Base-by-base conservation (phyloP, 2,797 vertebrate genomes). In the Crenichthys baileyi region DNA sequence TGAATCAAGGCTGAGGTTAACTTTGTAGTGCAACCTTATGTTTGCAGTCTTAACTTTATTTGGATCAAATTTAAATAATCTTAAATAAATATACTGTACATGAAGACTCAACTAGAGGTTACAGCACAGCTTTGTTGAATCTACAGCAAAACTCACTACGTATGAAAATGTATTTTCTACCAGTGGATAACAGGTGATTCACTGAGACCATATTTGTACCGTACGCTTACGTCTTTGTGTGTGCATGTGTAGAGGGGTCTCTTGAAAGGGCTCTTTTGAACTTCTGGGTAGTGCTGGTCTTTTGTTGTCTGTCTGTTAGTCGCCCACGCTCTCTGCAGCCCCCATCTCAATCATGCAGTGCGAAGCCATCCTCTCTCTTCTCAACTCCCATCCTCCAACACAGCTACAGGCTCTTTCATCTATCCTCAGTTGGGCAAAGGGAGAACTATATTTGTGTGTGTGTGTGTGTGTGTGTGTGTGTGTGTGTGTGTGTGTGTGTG, bases 241-340 rank as follows among this genome's bases (percentile, higher is more conserved):
- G 36, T n/a, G 71, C 65, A 50, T 39, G 72, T 72, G 53, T 75
- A 73, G 79, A 85, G 41, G 71, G 74, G 55, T 79, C 31, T 58
- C 78, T 91, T 90, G 78, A 91, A 92, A 91, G 83, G 53, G 55
- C 77, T 87, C 80, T 88, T 91, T 88, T 92, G 89, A 93, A 92
- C 89, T 92, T 79, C 41, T 22, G 85, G 88, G 75, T 80, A 87
- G 81, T 31, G 41, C 84, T 80, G 78, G 79, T 86, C 88, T 90
- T 92, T 92, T 94, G 90, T 92, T 93, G 90, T 92, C 71, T 85
- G 78, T 82, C 85, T 81, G 81, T 90, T 75, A 77, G 72, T 84
- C 68, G 60, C 90, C 86, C 78, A 85, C 82, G 4, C 83, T 78
- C 82, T 76, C 50, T 50, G n/a, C 74, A 75, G 67, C 39, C 60